Evolutionary conservation across 1,140 invertebrate genomes (phyloP).

Genomic region (Drosophila orena): DNA sequence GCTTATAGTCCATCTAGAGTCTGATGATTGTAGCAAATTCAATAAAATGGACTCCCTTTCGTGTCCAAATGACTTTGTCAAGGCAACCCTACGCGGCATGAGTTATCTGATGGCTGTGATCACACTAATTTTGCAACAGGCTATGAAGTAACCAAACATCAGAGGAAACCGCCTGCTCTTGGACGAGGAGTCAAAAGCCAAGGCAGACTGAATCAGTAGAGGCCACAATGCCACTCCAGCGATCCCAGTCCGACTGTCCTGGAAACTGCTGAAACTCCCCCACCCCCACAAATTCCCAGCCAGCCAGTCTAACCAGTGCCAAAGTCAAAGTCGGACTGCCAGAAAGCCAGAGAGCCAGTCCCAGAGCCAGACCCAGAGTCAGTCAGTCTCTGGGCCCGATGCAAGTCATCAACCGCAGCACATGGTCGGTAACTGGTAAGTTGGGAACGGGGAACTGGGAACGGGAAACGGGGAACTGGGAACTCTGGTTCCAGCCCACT

Average conservation of each 20-base stretch:
- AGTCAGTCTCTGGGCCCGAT: slow-evolving; percentile 68
- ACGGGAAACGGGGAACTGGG: slow-evolving; percentile 1
- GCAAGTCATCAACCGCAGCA: slow-evolving; percentile 76
- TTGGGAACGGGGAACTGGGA: slow-evolving; percentile 2
- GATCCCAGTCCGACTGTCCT: neutral
- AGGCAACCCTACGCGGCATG: slow-evolving; percentile 2
- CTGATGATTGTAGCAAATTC: neutral
- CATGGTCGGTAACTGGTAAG: slow-evolving; percentile 29
- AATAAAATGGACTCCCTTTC: neutral
- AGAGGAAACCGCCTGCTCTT: slow-evolving; percentile 37
- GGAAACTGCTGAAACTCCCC: neutral
- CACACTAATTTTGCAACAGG: slow-evolving; percentile 45
- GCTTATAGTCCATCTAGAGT: no score
- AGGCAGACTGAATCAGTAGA: slow-evolving; percentile 33
- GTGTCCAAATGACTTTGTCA: slow-evolving; percentile 30
- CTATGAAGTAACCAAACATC: slow-evolving; percentile 45
- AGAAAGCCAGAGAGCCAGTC: slow-evolving; percentile 63
- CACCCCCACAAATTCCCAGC: slow-evolving; percentile 43
- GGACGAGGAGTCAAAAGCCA: slow-evolving; percentile 34
- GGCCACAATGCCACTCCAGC: slow-evolving; percentile 25
- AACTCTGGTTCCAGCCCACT: slow-evolving; percentile 26
- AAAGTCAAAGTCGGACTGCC: slow-evolving; percentile 59
- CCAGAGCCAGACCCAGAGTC: slow-evolving; percentile 75
- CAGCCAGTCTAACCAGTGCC: slow-evolving; percentile 71
- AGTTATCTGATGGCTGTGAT: slow-evolving; percentile 34